Evolutionary conservation across 2,113 vertebrate genomes (phyloP).

Genomic region (Embiotoca jacksoni): DNA sequence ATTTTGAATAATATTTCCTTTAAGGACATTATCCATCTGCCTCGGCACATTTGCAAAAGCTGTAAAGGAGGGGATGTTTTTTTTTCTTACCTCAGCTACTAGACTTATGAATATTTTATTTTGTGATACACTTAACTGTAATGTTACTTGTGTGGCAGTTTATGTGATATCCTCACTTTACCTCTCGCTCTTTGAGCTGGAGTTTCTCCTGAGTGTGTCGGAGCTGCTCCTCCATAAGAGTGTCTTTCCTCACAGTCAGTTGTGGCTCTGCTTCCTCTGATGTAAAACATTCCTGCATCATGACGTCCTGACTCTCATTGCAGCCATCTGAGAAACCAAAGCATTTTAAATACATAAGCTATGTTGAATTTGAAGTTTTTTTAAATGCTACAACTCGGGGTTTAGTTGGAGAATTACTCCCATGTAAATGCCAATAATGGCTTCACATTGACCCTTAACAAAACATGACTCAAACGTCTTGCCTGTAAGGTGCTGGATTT

Average conservation of each 20-base stretch:
- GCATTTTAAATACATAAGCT: neutral
- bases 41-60: neutral
- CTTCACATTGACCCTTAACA: neutral
- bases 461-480: neutral
- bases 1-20: neutral
- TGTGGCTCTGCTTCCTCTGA: conserved; percentile 34
- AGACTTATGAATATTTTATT: neutral
- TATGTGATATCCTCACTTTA: conserved; percentile 29
- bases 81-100: neutral
- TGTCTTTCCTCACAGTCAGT: conserved; percentile 31
- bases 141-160: neutral
- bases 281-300: conserved; percentile 24
- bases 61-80: neutral
- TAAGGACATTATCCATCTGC: neutral
- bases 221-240: conserved; percentile 68
- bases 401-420: too few relatives aligned
- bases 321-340: conserved; percentile 49
- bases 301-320: conserved; percentile 30
- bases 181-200: conserved; percentile 80
- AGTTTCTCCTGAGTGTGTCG: conserved; percentile 72
- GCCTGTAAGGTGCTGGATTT: conserved; percentile 74
- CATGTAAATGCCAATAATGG: too few relatives aligned
- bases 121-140: neutral
- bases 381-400: too few relatives aligned
- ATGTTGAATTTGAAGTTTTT: too few relatives aligned